Conservation (phyloP, 2,797 vertebrate species). For the Gambelia wislizenii region DNA sequence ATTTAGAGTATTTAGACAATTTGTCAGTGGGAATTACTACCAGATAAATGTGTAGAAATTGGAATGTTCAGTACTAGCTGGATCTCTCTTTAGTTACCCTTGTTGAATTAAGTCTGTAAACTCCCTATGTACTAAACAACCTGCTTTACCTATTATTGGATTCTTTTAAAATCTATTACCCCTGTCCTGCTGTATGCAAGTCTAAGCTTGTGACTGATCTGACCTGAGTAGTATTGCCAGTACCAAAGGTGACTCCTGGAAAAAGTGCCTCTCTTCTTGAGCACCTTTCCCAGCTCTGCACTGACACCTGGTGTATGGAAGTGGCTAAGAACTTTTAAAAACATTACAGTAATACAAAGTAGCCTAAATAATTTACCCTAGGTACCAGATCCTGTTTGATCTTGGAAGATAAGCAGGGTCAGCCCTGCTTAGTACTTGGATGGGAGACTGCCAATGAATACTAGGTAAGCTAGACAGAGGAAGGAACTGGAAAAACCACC, state of each 20-base stretch:
- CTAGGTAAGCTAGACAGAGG: too few species aligned
- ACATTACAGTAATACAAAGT: too few species aligned
- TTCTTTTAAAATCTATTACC: not conserved
- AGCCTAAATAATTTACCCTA: too few species aligned
- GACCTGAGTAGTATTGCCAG: not conserved
- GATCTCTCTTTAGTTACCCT: not conserved
- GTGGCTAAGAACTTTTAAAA: not conserved
- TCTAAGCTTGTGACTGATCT: not conserved
- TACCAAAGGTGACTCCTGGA: not conserved
- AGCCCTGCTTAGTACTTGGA: too few species aligned
- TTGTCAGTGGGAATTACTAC: not conserved
- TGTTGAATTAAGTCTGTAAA: not conserved
- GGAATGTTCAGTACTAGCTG: not conserved
- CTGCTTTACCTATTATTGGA: not conserved
- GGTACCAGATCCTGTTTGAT: too few species aligned
- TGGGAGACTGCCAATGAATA: too few species aligned
- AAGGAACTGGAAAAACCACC: too few species aligned
- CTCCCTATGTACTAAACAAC: not conserved
- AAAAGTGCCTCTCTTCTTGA: not conserved
- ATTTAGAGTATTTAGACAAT: too few species aligned
- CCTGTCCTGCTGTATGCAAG: too few species aligned
- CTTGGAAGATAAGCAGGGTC: too few species aligned
- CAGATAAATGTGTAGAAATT: not conserved
- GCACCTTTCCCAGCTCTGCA: not conserved
- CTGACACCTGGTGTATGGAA: not conserved